Evolutionary conservation across 92 coral and sea anemone genomes (phyloP), one percentile per base, ranked within the genome.

Genomic region (Parazoanthus atlanticus): DNA sequence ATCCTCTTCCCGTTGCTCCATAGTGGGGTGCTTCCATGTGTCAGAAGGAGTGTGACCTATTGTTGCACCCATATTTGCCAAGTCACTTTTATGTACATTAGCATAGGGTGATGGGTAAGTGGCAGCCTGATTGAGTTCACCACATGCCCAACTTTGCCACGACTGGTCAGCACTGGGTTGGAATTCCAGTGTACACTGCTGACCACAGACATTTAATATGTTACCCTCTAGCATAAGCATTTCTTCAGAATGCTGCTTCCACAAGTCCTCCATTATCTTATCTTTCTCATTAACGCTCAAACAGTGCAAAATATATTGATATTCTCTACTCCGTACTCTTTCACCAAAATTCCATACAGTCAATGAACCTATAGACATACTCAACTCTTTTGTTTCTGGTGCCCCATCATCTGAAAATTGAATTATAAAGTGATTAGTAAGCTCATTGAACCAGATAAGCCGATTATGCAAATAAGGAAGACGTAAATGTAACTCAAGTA

Each of bases 91-190:
- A 76, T 81, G 86, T 3, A 92, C 94, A 86, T 90, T 89, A 17
- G 93, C 93, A 92, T 90, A 81, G 5, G 94, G 96, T 19, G 93
- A 92, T 11, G 94, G 96, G 49, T 82, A 90, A 12, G 96, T 94
- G 32, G 89, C 94, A 72, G 93, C 94, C 52, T 90, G 94, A 75
- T 88, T 94, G 8, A 94, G 52, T 49, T 90, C 94, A 73, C 76
- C 71, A 49, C 89, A 88, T 8, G 91, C 91, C 93, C 94, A 91
- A 84, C 96, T 93, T 76, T 93, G 94, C 94, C 94, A 91, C 38
- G 70, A 49, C 90, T 84, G 76, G 70, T 93, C 96, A 31, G 94
- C 96, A 74, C 94, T 90, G 34, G 94, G 93, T n/a, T 94, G 92
- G 72, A 82, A 82, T 31, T 82, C 61, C 64, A 87, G 30, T 10